Conservation (phyloP, 2,797 vertebrate genomes). For the Pangasius macronema region DNA sequence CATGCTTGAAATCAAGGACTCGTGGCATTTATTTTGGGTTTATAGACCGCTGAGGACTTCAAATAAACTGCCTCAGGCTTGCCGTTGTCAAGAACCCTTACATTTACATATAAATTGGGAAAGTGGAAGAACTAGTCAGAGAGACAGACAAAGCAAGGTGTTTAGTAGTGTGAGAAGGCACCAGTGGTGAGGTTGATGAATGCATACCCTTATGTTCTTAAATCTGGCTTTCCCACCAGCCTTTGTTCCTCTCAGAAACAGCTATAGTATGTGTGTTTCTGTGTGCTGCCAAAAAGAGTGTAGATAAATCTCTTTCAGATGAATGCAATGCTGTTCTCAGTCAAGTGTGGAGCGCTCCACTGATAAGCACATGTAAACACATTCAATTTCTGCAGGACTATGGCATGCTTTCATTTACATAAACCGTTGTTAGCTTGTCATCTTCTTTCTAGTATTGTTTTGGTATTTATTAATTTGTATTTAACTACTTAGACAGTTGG, state of each 20-base stretch:
- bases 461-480: background rate
- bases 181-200: constrained; percentile 61
- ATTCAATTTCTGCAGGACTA: background rate
- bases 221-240: constrained; percentile 54
- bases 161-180: constrained; percentile 59
- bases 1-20: constrained; percentile 60
- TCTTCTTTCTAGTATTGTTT: background rate
- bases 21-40: constrained; percentile 67
- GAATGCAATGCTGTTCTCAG: constrained; percentile 9
- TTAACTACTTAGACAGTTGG: background rate
- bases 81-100: constrained; percentile 72
- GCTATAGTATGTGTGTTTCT: constrained; percentile 39
- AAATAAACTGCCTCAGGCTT: constrained; percentile 68
- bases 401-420: background rate
- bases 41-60: constrained; percentile 65
- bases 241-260: constrained; percentile 39
- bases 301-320: constrained; percentile 57
- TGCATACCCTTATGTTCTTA: constrained; percentile 59
- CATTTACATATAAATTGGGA: constrained; percentile 83
- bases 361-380: constrained; percentile 22
- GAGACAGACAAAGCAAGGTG: constrained; percentile 62
- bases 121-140: constrained; percentile 61
- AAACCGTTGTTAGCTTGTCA: background rate
- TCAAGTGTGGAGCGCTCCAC: background rate
- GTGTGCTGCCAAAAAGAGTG: constrained; percentile 39